A percentile compares a stretch with the other conserved stretches of the same genome.
Conservation (phyloP, 2,797 vertebrate species). For the Falco rusticolus region DNA sequence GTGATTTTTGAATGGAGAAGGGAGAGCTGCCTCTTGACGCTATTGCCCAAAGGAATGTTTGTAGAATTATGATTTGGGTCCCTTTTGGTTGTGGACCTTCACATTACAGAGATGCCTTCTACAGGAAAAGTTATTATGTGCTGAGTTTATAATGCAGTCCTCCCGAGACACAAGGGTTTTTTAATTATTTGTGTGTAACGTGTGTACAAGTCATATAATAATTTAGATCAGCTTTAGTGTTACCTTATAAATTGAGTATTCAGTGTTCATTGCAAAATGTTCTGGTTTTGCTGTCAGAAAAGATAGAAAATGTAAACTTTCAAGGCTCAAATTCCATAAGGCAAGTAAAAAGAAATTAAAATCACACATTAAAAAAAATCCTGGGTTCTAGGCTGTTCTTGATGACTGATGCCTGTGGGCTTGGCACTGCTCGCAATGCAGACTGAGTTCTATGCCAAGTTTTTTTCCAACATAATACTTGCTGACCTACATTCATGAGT, state of each 20-base stretch:
- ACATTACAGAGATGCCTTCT: background rate
- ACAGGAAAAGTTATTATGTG: background rate
- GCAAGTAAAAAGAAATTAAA: background rate
- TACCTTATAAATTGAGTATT: background rate
- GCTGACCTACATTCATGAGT: conserved; percentile 60
- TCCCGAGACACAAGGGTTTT: background rate
- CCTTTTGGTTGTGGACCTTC: background rate
- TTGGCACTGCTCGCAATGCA: conserved; percentile 21
- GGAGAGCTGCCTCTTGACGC: background rate
- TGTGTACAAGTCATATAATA: background rate
- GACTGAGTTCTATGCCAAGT: background rate
- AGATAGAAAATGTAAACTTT: background rate
- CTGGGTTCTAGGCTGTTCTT: conserved; percentile 4
- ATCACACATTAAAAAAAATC: background rate
- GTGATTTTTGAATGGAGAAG: background rate
- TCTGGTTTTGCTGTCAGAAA: background rate
- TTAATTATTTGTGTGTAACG: background rate
- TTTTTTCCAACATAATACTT: conserved; percentile 47
- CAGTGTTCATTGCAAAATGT: background rate
- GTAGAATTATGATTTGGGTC: background rate
- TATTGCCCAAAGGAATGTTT: background rate
- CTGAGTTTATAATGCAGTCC: background rate
- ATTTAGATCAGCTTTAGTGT: background rate
- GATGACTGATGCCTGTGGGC: conserved; percentile 19
- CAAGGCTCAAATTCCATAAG: background rate